Conservation (phyloP, 2,888 invertebrate species). For the Trichacis sp. region DNA sequence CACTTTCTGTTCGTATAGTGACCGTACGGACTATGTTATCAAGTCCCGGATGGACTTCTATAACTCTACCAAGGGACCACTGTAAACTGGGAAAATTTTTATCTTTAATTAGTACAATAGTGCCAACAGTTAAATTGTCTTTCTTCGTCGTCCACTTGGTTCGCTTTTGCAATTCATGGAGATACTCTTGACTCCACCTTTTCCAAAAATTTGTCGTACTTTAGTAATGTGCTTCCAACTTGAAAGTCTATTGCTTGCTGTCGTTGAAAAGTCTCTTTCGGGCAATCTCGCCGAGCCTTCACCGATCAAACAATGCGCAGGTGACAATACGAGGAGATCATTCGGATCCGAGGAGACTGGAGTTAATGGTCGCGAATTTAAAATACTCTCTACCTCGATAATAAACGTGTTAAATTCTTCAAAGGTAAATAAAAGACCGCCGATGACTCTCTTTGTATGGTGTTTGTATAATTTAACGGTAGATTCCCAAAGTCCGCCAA, state of each 20-base stretch:
- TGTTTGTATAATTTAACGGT: slow-evolving; percentile 20
- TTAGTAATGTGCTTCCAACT: slow-evolving; percentile 30
- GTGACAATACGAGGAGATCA: slow-evolving; percentile 26
- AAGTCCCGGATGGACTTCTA: background rate
- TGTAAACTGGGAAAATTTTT: background rate
- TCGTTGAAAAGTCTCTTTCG: slow-evolving; percentile 1
- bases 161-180: slow-evolving; percentile 21
- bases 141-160: slow-evolving; percentile 12
- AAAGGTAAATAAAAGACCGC: slow-evolving; percentile 7
- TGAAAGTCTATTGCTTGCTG: slow-evolving; percentile 18
- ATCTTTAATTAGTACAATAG: slow-evolving; percentile 1
- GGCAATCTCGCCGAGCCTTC: slow-evolving; percentile 24
- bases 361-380: slow-evolving; percentile 39
- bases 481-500: slow-evolving; percentile 26
- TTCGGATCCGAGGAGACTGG: slow-evolving; percentile 34
- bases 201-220: slow-evolving; percentile 31
- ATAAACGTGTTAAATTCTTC: slow-evolving; percentile 15
- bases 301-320: slow-evolving; percentile 34
- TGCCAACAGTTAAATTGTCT: background rate
- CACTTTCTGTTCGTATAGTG: no score
- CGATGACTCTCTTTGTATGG: slow-evolving; percentile 8
- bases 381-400: slow-evolving; percentile 31
- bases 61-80: slow-evolving; percentile 1
- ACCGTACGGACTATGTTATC: background rate
- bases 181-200: slow-evolving; percentile 34